These are phyloP conservation scores for Psilanteris sp. DNA, from an alignment of 1,140 invertebrate species.

Conservation along the genomic window DNA sequence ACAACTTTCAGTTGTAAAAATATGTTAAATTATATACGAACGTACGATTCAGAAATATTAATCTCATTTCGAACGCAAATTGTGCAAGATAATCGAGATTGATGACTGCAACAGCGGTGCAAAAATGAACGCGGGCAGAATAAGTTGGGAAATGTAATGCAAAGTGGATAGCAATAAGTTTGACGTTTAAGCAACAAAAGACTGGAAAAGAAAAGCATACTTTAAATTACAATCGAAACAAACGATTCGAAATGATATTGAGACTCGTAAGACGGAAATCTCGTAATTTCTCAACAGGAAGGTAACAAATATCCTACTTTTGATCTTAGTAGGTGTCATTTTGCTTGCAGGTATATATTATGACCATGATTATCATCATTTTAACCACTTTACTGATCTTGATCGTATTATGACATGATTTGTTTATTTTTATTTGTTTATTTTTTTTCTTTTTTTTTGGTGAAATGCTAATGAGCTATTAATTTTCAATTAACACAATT, in stretches of 20 bases:
- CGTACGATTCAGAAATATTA: conserved; percentile 10
- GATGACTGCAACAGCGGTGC: conserved; percentile 31
- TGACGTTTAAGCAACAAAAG: conserved; percentile 54
- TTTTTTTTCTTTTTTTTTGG: too few relatives aligned
- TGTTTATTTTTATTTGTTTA: too few relatives aligned
- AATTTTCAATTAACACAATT: too few relatives aligned
- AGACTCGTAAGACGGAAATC: conserved; percentile 25
- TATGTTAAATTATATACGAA: conserved; percentile 5
- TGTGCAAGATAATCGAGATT: conserved; percentile 35
- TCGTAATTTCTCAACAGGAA: conserved; percentile 28
- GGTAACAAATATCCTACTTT: conserved; percentile 42
- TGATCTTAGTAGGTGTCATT: too few relatives aligned
- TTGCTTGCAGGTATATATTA: too few relatives aligned
- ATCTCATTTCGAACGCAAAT: conserved; percentile 15
- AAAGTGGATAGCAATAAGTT: conserved; percentile 33
- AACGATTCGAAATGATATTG: conserved; percentile 45
- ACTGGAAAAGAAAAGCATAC: conserved; percentile 23
- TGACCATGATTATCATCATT: too few relatives aligned
- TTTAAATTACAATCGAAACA: conserved; percentile 37
- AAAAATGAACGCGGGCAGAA: conserved; percentile 9
- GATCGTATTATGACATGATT: too few relatives aligned
- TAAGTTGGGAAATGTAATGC: conserved; percentile 49
- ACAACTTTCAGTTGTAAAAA: conserved; percentile 16
- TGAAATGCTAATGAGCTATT: too few relatives aligned
- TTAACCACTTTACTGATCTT: too few relatives aligned